These are phyloP conservation scores for Eriocheir sinensis DNA, from an alignment of 1,140 invertebrate species.

Conservation along the genomic window DNA sequence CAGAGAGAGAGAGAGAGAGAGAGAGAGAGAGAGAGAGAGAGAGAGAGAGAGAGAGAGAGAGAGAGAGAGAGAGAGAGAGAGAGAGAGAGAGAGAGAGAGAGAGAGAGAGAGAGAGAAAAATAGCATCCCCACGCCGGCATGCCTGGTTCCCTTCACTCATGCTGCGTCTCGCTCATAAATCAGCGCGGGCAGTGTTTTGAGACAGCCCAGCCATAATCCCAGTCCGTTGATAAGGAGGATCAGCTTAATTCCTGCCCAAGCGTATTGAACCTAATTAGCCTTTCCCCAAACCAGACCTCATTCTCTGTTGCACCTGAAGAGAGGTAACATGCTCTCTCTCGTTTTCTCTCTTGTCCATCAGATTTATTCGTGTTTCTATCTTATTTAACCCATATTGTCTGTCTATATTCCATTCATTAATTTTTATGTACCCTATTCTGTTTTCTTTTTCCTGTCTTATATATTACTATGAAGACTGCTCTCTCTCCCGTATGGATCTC, in stretches of 20 bases:
- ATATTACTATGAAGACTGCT: not conserved
- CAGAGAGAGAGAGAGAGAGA: not conserved
- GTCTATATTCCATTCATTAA: not conserved
- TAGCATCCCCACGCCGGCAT: conserved; percentile 30
- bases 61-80: conserved; percentile 53
- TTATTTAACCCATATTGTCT: not conserved
- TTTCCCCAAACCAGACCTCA: conserved; percentile 65
- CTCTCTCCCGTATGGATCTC: not conserved
- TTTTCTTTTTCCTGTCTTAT: conserved; percentile 19
- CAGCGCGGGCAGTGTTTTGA: conserved; percentile 52
- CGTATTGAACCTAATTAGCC: conserved; percentile 65
- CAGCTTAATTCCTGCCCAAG: conserved; percentile 56
- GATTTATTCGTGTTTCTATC: not conserved
- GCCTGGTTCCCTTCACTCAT: conserved; percentile 53
- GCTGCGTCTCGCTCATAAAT: conserved; percentile 49
- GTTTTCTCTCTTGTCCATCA: not conserved
- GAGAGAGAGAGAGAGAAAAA: conserved; percentile 64
- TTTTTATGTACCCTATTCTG: not conserved
- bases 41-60: conserved; percentile 47
- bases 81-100: not conserved
- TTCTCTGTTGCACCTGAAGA: conserved; percentile 49
- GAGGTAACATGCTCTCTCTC: not conserved
- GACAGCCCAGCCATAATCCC: conserved; percentile 56
- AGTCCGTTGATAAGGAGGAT: conserved; percentile 57
- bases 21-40: conserved; percentile 48